Percentiles rank a stretch among this genome's conserved stretches.
phyloP scores from a whole-genome alignment of 2,797 vertebrate genomes.

The Tiaroga cobitis region DNA sequence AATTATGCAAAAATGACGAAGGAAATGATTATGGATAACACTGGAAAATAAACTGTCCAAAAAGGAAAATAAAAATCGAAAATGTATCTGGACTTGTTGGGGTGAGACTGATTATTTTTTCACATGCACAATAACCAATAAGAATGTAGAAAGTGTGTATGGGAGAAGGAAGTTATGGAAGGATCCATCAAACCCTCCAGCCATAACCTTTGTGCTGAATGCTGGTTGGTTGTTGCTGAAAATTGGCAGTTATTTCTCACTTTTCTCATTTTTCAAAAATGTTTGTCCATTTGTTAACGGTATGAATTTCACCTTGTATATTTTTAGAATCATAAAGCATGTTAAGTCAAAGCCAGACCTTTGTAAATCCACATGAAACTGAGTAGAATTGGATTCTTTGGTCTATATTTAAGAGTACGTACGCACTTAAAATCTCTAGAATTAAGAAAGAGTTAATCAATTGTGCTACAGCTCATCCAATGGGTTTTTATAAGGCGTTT shows the following conservation, averaged over 20 bases:
- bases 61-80: slow-evolving; percentile 82
- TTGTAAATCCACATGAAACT: neutral
- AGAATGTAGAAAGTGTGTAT: neutral
- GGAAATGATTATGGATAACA: slow-evolving; percentile 92
- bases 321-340: neutral
- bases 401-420: neutral
- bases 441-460: neutral
- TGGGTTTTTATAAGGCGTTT: neutral
- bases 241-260: neutral
- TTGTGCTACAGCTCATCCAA: neutral
- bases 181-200: neutral
- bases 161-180: no score
- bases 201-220: neutral
- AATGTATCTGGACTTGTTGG: slow-evolving; percentile 61
- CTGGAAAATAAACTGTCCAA: slow-evolving; percentile 93
- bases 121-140: neutral
- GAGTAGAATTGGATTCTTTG: neutral
- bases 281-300: neutral
- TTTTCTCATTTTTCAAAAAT: no score
- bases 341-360: neutral
- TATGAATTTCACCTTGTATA: neutral
- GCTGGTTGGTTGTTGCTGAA: neutral
- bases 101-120: neutral
- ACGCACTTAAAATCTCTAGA: neutral
- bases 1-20: slow-evolving; percentile 87